These are phyloP conservation scores for Pygocentrus nattereri DNA, from an alignment of 2,797 vertebrate species.

Conservation along the genomic window DNA sequence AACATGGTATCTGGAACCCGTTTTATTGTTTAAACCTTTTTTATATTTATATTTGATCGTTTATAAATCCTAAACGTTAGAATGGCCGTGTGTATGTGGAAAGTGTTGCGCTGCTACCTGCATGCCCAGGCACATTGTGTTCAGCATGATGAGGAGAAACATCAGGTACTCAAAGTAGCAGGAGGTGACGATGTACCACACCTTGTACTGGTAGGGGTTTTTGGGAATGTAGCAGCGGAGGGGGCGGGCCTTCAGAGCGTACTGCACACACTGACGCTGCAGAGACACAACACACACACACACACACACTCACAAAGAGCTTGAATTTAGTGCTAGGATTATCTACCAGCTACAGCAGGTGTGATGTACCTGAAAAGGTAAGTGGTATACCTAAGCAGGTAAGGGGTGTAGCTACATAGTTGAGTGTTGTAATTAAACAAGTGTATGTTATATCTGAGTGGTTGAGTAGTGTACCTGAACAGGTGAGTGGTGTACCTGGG, in stretches of 20 bases:
- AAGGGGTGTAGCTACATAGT: too few relatives aligned
- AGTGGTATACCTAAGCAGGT: background rate
- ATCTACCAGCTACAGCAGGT: background rate
- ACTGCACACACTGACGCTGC: conserved; percentile 95
- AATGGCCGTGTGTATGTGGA: too few relatives aligned
- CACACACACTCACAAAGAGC: background rate
- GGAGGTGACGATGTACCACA: conserved; percentile 96
- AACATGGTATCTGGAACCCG: too few relatives aligned
- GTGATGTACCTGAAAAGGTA: background rate
- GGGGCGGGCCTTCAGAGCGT: conserved; percentile 91
- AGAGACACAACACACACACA: background rate
- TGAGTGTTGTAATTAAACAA: background rate
- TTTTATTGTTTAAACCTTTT: too few relatives aligned
- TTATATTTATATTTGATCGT: too few relatives aligned
- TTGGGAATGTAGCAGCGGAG: conserved; percentile 94
- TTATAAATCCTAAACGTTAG: too few relatives aligned
- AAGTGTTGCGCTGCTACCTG: conserved; percentile 76
- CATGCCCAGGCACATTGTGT: conserved; percentile 96
- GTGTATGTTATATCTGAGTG: background rate
- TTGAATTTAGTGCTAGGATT: too few relatives aligned
- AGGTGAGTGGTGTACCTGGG: conserved; percentile 76
- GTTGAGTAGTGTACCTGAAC: background rate
- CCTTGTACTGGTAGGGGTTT: conserved; percentile 91
- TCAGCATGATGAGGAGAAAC: conserved; percentile 95
- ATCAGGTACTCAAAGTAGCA: conserved; percentile 97